Conservation (phyloP, 2,888 invertebrate genomes). For the Steinernema hermaphroditum region DNA sequence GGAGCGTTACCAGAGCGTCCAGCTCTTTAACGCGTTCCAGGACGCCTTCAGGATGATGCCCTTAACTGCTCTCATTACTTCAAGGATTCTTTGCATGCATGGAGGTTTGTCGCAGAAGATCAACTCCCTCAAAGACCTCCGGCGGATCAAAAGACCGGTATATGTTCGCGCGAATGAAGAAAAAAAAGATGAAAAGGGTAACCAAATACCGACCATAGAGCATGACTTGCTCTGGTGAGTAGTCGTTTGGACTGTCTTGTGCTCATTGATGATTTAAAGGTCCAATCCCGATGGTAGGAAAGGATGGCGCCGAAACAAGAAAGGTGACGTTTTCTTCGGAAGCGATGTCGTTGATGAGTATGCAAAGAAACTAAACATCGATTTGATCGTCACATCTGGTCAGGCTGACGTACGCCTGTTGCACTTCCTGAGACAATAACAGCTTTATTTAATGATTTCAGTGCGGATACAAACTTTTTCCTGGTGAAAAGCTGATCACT, state of each 20-base stretch:
- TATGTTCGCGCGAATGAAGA: too few species aligned
- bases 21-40: constrained; percentile 54
- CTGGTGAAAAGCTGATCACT: constrained; percentile 39
- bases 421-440: not conserved
- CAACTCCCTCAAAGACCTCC: constrained; percentile 29
- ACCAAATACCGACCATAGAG: constrained; percentile 39
- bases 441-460: constrained; percentile 31
- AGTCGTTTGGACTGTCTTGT: too few species aligned
- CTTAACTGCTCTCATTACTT: constrained; percentile 48
- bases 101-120: constrained; percentile 35
- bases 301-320: constrained; percentile 39
- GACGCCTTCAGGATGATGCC: constrained; percentile 55
- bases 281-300: constrained; percentile 30
- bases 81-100: constrained; percentile 54
- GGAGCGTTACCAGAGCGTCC: constrained; percentile 47
- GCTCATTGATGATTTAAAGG: not conserved
- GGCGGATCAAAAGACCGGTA: constrained; percentile 35
- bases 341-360: constrained; percentile 70
- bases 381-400: constrained; percentile 71
- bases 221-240: constrained; percentile 46
- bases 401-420: constrained; percentile 67
- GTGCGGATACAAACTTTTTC: constrained; percentile 45
- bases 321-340: constrained; percentile 72
- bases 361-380: constrained; percentile 69
- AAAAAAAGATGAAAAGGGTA: too few species aligned